Percentiles rank a stretch among this genome's conserved stretches.
Evolutionary conservation across 2,113 vertebrate genomes (phyloP).

Genomic region (Silurus asotus): DNA sequence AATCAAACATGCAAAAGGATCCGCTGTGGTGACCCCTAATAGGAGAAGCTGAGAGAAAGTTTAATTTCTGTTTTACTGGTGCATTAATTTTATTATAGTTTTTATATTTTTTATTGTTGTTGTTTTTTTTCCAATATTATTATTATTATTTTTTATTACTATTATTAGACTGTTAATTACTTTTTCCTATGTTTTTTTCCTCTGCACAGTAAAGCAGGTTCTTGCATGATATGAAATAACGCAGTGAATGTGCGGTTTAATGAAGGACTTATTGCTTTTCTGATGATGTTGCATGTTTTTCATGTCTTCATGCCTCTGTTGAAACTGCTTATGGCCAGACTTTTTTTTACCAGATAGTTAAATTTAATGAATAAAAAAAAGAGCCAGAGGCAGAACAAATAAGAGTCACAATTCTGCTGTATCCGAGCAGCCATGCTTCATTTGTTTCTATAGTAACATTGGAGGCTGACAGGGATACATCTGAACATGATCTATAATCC

Average conservation of each 20-base stretch:
- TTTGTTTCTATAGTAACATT: constrained; percentile 28
- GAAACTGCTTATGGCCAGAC: constrained; percentile 56
- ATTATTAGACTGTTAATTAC: background rate
- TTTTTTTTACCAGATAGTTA: constrained; percentile 54
- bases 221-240: constrained; percentile 29
- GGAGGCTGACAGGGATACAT: constrained; percentile 34
- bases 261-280: constrained; percentile 26
- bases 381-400: constrained; percentile 62
- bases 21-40: too few species aligned
- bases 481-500: background rate
- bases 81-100: too few species aligned
- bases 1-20: too few species aligned
- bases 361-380: constrained; percentile 53
- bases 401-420: constrained; percentile 56
- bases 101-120: too few species aligned
- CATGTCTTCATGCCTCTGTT: constrained; percentile 58
- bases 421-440: constrained; percentile 55
- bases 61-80: too few species aligned
- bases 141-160: too few species aligned
- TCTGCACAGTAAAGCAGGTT: background rate
- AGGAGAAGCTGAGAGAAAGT: too few species aligned
- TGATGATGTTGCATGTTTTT: constrained; percentile 48
- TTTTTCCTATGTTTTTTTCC: background rate
- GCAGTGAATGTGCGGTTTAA: constrained; percentile 50
- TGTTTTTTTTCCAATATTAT: too few species aligned